Evolutionary conservation across 2,113 vertebrate genomes (phyloP).

Genomic region (Eurystomus gularis): DNA sequence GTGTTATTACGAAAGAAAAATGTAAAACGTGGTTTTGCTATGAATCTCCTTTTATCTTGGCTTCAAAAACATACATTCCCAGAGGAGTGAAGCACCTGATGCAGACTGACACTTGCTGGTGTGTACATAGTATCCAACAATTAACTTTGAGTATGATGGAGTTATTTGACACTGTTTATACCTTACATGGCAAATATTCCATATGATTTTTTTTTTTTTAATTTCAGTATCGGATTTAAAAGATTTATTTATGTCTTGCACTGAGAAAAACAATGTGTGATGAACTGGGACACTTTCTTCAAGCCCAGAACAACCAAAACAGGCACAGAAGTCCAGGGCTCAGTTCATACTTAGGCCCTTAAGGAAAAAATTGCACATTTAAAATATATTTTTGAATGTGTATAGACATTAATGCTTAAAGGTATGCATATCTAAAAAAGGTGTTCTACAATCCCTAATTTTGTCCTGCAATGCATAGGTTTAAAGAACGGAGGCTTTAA

Average conservation of each 20-base stretch:
- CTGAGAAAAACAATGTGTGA: accelerated
- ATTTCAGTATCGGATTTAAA: not conserved
- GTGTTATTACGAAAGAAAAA: not conserved
- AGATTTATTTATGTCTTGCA: not conserved
- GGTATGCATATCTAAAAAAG: accelerated
- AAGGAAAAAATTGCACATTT: not conserved
- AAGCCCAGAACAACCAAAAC: not conserved
- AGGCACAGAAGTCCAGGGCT: accelerated
- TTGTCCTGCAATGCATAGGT: not conserved
- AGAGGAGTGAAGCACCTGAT: not conserved
- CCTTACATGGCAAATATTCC: not conserved
- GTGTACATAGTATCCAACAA: not conserved
- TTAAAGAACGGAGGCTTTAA: not conserved
- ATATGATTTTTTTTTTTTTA: not conserved
- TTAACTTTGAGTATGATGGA: not conserved
- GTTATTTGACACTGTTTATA: not conserved
- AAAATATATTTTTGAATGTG: not conserved
- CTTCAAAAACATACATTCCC: not conserved
- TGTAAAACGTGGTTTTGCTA: not conserved
- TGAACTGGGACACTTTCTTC: not conserved
- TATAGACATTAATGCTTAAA: not conserved
- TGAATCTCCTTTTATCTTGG: not conserved
- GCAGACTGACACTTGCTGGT: not conserved
- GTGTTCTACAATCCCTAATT: not conserved
- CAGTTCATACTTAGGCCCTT: not conserved